Percentiles rank a stretch among this genome's conserved stretches.
Conservation (phyloP, 2,797 vertebrate genomes). For the Neopelma chrysocephalum region DNA sequence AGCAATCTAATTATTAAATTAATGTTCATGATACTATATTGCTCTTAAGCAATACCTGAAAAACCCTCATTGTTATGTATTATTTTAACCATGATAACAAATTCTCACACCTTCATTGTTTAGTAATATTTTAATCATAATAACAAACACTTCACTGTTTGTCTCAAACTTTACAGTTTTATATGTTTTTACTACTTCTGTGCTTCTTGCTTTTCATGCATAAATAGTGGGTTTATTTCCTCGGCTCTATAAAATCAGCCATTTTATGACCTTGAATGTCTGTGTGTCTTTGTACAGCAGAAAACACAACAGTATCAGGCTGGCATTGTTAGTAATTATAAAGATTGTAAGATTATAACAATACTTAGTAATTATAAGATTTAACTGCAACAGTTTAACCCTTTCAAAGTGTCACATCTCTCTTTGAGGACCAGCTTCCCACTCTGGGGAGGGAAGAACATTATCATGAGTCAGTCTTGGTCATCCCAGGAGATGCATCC, state of each 20-base stretch:
- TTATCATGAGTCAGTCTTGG: neutral
- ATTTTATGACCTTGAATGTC: neutral
- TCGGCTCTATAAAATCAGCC: neutral
- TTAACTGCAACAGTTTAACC: neutral
- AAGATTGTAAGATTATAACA: conserved; percentile 1
- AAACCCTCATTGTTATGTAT: neutral
- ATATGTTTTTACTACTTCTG: neutral
- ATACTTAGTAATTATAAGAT: neutral
- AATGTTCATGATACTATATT: neutral
- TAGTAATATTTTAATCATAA: neutral
- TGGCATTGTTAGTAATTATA: neutral
- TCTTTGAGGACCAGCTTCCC: neutral
- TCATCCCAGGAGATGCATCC: neutral
- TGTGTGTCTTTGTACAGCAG: neutral
- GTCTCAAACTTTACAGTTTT: neutral
- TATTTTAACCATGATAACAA: neutral
- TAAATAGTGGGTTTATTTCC: neutral
- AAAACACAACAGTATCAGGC: neutral
- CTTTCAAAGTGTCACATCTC: neutral
- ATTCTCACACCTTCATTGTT: neutral
- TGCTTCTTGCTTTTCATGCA: neutral
- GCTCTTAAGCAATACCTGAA: neutral
- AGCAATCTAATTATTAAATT: neutral
- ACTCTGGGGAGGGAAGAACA: neutral
- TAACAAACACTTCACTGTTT: neutral